phyloP scores from a whole-genome alignment of 2,888 invertebrate species.

The Lepidonotus clava region DNA sequence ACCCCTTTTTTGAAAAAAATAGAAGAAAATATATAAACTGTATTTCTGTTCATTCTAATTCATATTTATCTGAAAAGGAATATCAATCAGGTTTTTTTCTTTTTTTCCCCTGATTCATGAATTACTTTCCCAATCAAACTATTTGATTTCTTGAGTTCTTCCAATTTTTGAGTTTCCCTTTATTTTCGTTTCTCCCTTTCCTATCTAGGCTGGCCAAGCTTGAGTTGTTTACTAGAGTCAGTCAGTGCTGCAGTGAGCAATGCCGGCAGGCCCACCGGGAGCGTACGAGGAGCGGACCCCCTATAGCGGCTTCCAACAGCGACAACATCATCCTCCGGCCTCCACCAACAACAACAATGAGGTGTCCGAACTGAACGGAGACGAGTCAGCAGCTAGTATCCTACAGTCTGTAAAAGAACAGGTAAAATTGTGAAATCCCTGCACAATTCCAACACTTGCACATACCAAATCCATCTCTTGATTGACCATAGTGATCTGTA shows the following conservation, averaged over 20 bases:
- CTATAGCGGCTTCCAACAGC: background rate
- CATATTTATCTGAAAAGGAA: too few species aligned
- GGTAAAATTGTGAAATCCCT: too few species aligned
- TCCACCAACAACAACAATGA: background rate
- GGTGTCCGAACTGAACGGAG: slow-evolving; percentile 34
- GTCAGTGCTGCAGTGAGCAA: slow-evolving; percentile 14
- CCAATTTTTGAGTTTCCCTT: background rate
- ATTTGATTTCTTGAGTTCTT: background rate
- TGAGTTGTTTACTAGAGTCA: slow-evolving; percentile 11
- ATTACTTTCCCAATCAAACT: too few species aligned
- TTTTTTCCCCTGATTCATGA: too few species aligned
- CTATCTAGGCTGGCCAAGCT: slow-evolving; percentile 4
- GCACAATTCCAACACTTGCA: too few species aligned
- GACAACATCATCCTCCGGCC: background rate
- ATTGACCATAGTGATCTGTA: too few species aligned
- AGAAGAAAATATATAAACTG: too few species aligned
- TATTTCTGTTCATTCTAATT: too few species aligned
- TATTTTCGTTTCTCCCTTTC: slow-evolving; percentile 5
- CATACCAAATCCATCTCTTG: too few species aligned
- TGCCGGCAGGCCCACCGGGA: slow-evolving; percentile 35
- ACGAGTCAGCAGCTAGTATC: slow-evolving; percentile 62
- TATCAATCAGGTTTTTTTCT: too few species aligned
- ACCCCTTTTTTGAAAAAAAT: too few species aligned
- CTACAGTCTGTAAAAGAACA: slow-evolving; percentile 73
- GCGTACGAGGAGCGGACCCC: background rate